Base-by-base conservation (phyloP, 92 coral and sea anemone genomes). In the Plumapathes pennacea region DNA sequence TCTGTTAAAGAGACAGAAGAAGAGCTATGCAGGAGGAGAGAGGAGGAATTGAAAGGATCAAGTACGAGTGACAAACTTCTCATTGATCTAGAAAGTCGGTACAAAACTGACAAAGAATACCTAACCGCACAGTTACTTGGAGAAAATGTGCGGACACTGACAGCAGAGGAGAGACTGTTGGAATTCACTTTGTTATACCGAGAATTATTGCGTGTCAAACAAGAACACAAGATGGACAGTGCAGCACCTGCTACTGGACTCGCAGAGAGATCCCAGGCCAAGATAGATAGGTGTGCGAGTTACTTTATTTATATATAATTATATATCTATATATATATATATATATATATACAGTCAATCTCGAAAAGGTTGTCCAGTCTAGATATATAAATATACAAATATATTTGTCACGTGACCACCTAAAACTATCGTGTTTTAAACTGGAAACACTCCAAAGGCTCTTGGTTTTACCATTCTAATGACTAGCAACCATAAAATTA, bases 1-100 rank as follows among this genome's bases (percentile, higher is more conserved):
- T 28, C 90, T 6, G 90, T 84, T 48, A 74, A 82, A 26, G 98
- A 92, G 55, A 74, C 81, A 14, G 87, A 88, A 33, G 83, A 84
- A 26, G 83, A 77, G 25, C 63, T 92, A 19, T 44, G 18, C 10
- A 65, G 62, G 23, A 66, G 64, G 6, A 74, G 75, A 37, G 81
- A 88, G 29, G 80, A 77, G 45, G 80, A 84, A 33, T 0, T 64
- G 3, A 60, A 73, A 43, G 98, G 96, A 19, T 69, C 71, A 4
- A 48, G 62, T 6, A 85, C 86, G 49, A 74, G 97, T 8, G 94
- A 84, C 26, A 47, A 37, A 38, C 64, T 92, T 70, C 60, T 92
- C 30, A 5, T 57, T 2, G 84, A 83, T 32, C 83, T 92, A 8
- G 95, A 86, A 50, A 65, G 44, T 23, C 98, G 98, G 22, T 92